Base-by-base conservation (phyloP, 1,140 invertebrate species). In the Ostrea edulis region DNA sequence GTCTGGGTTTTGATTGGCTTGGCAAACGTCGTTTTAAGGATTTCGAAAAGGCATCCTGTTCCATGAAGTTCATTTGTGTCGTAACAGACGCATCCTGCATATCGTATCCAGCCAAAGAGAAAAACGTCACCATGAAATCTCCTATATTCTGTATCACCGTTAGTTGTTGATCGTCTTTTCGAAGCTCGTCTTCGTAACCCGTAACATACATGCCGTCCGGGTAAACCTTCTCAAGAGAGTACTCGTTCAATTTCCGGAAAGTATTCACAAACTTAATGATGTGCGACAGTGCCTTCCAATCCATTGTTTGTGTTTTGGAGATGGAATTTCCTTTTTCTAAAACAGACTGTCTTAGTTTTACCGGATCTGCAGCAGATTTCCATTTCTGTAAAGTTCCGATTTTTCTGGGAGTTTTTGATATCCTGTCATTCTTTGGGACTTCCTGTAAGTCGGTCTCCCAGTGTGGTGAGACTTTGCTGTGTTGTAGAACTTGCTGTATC, bases 301-400 rank as follows among this genome's bases (percentile, higher is more conserved):
- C 29, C 68, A 77, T 77, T 29, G 25, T 35, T 14, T 8, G 68
- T 2, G 68, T 77, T 35, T 77, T 77, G 25, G 68, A 77, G 14
- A 77, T 29, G 14, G 25, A 77, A 77, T 77, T 77, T 29, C 68
- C 68, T 25, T 29, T 77, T 35, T 77, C 68, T 77, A 29, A 35
- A 11, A 77, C 29, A 4, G 68, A 77, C 22, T 77, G 25, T 29
- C 29, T 77, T 14, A 77, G 68, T 25, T 77, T 25, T 35, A 29
- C 68, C 8, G 25, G 22, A 35, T 77, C 29, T 77, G 29, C 29
- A 77, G 29, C 29, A 29, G 68, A 77, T 77, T 17, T 77, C 22
- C 68, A 25, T 77, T 77, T 77, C 25, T 25, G 22, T 12, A 35
- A 12, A 29, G 14, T 77, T 62, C 58, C 58, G 17, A n/a, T 5